Conservation (phyloP, 2,797 vertebrate genomes). For the Pangasius krempfi region DNA sequence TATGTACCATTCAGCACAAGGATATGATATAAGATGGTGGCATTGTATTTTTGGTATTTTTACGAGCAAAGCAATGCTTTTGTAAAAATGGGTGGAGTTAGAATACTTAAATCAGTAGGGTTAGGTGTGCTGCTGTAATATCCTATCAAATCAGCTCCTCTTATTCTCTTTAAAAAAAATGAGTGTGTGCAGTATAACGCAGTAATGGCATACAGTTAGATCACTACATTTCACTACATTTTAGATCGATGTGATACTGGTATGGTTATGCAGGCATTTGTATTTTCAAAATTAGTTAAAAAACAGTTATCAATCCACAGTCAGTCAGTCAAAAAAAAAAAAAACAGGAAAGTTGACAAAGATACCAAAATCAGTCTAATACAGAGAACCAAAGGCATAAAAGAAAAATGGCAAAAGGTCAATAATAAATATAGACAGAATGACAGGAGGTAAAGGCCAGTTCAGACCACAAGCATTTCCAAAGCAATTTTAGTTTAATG, state of each 20-base stretch:
- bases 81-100: background rate
- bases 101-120: background rate
- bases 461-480: conserved; percentile 14
- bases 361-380: background rate
- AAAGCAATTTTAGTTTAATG: background rate
- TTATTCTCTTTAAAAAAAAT: background rate
- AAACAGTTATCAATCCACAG: background rate
- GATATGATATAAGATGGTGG: background rate
- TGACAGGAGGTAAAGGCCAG: conserved; percentile 12
- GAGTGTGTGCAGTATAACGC: background rate
- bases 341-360: background rate
- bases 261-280: background rate
- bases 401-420: background rate
- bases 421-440: conserved; percentile 12
- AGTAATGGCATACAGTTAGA: background rate
- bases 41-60: background rate
- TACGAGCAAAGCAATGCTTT: background rate
- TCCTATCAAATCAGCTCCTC: background rate
- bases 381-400: background rate
- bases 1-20: too few species aligned
- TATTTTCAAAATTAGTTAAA: background rate
- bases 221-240: background rate
- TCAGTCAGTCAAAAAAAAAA: background rate
- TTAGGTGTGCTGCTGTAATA: background rate
- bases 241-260: background rate